Percentiles rank a stretch among this genome's conserved stretches.
Conservation (phyloP, 2,888 invertebrate genomes). For the Temnothorax unifasciatus region DNA sequence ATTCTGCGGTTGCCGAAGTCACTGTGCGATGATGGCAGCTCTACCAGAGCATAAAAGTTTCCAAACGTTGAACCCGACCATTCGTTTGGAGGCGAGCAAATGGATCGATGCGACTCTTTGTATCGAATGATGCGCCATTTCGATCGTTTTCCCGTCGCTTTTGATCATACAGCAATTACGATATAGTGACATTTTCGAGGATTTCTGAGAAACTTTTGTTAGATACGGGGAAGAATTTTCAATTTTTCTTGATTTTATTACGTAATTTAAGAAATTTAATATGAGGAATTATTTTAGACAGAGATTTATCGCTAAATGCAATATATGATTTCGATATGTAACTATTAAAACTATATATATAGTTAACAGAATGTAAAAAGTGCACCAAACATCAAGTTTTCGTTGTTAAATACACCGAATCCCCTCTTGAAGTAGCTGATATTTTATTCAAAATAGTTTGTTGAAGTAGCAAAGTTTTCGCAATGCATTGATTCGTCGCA, state of each 20-base stretch:
- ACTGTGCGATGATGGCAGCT: slow-evolving; percentile 11
- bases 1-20: slow-evolving; percentile 20
- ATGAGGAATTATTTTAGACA: not conserved
- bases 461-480: slow-evolving; percentile 25
- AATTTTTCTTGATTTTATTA: not conserved
- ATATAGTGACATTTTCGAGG: not conserved
- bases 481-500: slow-evolving; percentile 53
- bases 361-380: not conserved
- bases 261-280: slow-evolving; percentile 6
- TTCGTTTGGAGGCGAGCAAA: not conserved
- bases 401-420: not conserved
- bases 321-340: not conserved
- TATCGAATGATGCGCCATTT: slow-evolving; percentile 1
- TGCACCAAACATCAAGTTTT: not conserved
- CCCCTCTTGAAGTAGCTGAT: not conserved
- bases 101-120: slow-evolving; percentile 27
- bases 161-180: not conserved
- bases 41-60: slow-evolving; percentile 13
- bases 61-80: not conserved
- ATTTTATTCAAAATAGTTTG: not conserved
- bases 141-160: not conserved
- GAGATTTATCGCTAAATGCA: not conserved
- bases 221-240: too few species aligned
- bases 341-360: not conserved
- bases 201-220: not conserved